Conservation (phyloP, 2,797 vertebrate genomes). For the Columba guinea region DNA sequence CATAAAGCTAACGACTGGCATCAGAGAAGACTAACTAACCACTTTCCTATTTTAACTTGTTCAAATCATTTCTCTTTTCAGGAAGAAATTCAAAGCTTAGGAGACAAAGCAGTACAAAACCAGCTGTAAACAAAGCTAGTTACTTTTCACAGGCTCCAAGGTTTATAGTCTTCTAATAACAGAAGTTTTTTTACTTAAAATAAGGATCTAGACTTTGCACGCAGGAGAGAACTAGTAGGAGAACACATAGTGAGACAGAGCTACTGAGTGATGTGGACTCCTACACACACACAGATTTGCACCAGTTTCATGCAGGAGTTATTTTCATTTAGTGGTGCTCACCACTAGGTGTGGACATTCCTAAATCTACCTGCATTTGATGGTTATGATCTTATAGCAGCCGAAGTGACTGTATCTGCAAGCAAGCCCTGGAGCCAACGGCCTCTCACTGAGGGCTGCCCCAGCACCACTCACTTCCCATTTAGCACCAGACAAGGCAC, state of each 20-base stretch:
- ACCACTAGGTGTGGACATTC: not conserved
- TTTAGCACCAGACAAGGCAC: not conserved
- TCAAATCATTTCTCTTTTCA: not conserved
- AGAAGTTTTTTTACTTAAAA: not conserved
- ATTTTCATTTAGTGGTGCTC: not conserved
- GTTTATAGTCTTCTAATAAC: not conserved
- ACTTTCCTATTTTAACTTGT: not conserved
- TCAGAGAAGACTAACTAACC: not conserved
- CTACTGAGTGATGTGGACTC: not conserved
- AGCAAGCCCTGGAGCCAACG: not conserved
- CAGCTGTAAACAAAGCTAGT: not conserved
- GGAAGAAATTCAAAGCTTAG: not conserved
- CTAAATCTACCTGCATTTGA: not conserved
- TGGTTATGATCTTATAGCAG: not conserved
- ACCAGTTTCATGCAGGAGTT: not conserved
- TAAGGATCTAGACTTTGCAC: not conserved
- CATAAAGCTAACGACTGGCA: not conserved
- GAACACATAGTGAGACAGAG: not conserved
- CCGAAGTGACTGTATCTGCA: not conserved
- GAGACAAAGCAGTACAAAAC: not conserved
- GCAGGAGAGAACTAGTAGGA: not conserved
- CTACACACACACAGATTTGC: not conserved
- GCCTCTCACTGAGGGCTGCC: not conserved
- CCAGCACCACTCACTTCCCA: not conserved
- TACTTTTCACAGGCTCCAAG: not conserved